Evolutionary conservation across 2,113 vertebrate species (phyloP), one percentile per base, ranked within the genome.

Genomic region (Tauraco erythrolophus): DNA sequence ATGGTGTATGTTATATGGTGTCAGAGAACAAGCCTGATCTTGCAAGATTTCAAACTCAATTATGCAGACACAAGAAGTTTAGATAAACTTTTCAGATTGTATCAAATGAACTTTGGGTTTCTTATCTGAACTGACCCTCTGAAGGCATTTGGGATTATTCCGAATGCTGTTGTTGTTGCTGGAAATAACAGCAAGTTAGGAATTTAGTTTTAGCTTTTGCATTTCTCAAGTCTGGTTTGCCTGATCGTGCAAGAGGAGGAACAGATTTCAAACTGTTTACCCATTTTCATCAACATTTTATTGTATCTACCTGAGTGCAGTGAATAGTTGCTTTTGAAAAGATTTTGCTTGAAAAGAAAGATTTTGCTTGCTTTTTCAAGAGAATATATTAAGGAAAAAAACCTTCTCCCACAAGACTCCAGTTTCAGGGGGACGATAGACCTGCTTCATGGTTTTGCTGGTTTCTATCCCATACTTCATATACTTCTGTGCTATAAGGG

Each of bases 51-150:
- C 82, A 87, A 94, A 88, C 70, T 92, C 77, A 80, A 80, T 95
- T 97, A 96, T 92, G 71, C 62, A 95, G 83, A 83, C 51, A 66
- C 27, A 69, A 83, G 66, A 95, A 71, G 80, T 91, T 94, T 92
- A 61, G 53, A 68, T 84, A 95, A 96, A 92, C 71, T 76, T 96
- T 84, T 66, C 72, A 87, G 91, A 92, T 91, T 91, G 43, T 77
- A 84, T 88, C 81, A 89, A 88, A 78, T 96, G 61, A 96, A 97
- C 88, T 96, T 97, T 93, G 53, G 50, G 46, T 84, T 89, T 61
- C 92, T 96, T 96, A 96, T 98, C 82, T 89, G 71, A 93, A 91
- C 87, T 64, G 19, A 94, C 85, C 71, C 89, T 88, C 83, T 84
- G 76, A 87, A 95, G 53, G 50, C 66, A 80, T 82, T 88, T 72